Evolutionary conservation across 2,888 invertebrate species (phyloP), one percentile per base, ranked within the genome.

Genomic region (Megamerina dolium): DNA sequence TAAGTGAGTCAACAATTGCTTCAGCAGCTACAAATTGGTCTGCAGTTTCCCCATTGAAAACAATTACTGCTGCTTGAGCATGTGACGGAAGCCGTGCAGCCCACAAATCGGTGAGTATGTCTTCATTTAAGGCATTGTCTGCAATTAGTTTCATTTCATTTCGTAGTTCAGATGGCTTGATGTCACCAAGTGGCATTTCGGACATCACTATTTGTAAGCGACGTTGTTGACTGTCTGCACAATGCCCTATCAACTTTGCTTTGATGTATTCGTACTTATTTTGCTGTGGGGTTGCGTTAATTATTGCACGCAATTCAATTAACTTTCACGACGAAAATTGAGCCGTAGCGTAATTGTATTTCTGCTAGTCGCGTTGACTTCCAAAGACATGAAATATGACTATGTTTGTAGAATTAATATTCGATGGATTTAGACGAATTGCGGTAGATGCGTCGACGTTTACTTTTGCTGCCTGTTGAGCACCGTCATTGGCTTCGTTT

Each of bases 1-100:
- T n/a, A n/a, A n/a, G n/a, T n/a, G n/a, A n/a, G n/a, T n/a, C n/a
- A n/a, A n/a, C n/a, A n/a, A n/a, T n/a, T n/a, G n/a, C n/a, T n/a
- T n/a, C n/a, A n/a, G n/a, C n/a, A n/a, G n/a, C n/a, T n/a, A n/a
- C 14, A 16, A 30, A 2, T 36, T 48, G 39, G 13, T 45, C 48
- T 10, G 31, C 31, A 23, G 42, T 34, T 10, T 34, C 26, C 17
- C 31, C 44, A 13, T 41, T 41, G 2, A 36, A 16, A 18, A 41
- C 48, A 17, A 48, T 48, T 30, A 44, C 37, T 1, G 44, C 41
- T 9, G 44, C 41, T 35, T 48, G 48, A n/a, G 37, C 44, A 32
- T 44, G 39, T 18, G 44, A 36, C 1, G 47, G 40, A 5, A 43
- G 39, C 4, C 44, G 41, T 4, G 41, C 39, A 12, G 39, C 41